phyloP scores from a whole-genome alignment of 2,113 vertebrate species.

The Oryzias javanicus region DNA sequence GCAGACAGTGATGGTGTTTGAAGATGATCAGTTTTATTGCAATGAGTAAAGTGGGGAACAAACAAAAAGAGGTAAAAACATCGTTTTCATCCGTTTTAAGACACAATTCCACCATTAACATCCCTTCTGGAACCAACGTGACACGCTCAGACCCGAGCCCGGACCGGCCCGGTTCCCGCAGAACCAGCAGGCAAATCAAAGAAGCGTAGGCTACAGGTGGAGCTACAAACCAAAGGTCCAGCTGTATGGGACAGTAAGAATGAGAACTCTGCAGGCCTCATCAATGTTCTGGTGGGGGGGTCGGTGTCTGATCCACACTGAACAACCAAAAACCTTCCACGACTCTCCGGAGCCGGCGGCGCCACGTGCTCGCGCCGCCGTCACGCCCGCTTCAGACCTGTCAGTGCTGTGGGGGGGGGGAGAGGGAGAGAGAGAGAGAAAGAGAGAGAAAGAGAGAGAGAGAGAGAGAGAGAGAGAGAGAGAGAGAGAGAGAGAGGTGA shows the following conservation, averaged over 20 bases:
- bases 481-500: conserved; percentile 57
- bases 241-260: conserved; percentile 25
- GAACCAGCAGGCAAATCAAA: conserved; percentile 2
- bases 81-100: conserved; percentile 62
- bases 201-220: conserved; percentile 13
- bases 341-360: conserved; percentile 35
- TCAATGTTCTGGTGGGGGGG: conserved; percentile 24
- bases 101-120: conserved; percentile 37
- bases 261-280: conserved; percentile 23
- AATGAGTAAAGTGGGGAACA: conserved; percentile 71
- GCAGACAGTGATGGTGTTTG: conserved; percentile 60
- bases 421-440: conserved; percentile 39
- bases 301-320: conserved; percentile 45
- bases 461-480: conserved; percentile 53
- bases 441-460: conserved; percentile 51
- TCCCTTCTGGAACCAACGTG: conserved; percentile 7
- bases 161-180: neutral
- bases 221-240: conserved; percentile 27
- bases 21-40: conserved; percentile 77
- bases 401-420: conserved; percentile 58
- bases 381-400: conserved; percentile 39
- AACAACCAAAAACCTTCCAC: conserved; percentile 30
- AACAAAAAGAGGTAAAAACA: conserved; percentile 66
- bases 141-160: conserved; percentile 27
- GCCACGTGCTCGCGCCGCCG: conserved; percentile 31